phyloP scores from a whole-genome alignment of 2,113 vertebrate species.

The Cavia porcellus region DNA sequence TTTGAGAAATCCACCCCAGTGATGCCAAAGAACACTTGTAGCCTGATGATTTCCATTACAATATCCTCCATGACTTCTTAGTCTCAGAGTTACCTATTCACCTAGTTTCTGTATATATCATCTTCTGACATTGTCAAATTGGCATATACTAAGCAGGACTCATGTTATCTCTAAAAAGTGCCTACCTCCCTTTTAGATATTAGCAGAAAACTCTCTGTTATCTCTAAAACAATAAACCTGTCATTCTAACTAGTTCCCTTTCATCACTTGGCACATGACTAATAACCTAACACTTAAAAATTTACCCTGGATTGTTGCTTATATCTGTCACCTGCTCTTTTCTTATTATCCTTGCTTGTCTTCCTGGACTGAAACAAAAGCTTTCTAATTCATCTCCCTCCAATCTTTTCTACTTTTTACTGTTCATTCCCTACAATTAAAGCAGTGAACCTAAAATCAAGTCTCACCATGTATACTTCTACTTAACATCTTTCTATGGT shows the following conservation, averaged over 20 bases:
- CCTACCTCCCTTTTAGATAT: neutral
- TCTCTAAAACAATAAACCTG: neutral
- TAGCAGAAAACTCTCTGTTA: neutral
- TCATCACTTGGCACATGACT: neutral
- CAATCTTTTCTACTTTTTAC: neutral
- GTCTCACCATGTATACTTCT: neutral
- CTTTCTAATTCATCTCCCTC: neutral
- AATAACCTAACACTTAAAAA: neutral
- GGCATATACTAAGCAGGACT: neutral
- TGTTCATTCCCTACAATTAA: neutral
- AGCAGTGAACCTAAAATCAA: constrained; percentile 22
- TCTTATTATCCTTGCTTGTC: constrained; percentile 9
- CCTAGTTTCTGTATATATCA: neutral
- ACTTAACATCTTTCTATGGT: neutral
- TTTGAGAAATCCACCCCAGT: neutral
- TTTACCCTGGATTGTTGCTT: neutral
- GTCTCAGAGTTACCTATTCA: neutral
- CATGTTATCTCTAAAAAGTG: neutral
- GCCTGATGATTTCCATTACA: too few relatives aligned
- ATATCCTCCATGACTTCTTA: neutral
- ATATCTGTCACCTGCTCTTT: neutral
- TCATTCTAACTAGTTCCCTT: neutral
- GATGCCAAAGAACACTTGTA: neutral
- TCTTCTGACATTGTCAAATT: constrained; percentile 2
- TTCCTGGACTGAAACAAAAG: neutral